Percentiles rank a stretch among this genome's conserved stretches.
Evolutionary conservation across 2,797 vertebrate species (phyloP).

Genomic region (Odontamblyopus rebecca): DNA sequence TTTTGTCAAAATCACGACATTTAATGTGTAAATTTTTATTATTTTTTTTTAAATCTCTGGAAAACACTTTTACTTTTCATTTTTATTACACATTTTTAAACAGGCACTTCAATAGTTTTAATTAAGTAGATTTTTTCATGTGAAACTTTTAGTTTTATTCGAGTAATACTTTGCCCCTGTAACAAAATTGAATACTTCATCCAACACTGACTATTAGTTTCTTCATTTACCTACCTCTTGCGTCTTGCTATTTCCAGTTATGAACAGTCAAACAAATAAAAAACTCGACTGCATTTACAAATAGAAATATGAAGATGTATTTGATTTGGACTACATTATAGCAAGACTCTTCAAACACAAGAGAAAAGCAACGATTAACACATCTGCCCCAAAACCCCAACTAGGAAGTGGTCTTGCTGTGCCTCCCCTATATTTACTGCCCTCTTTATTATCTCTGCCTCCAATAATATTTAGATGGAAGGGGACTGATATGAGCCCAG

Average conservation of each 20-base stretch:
- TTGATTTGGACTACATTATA: background rate
- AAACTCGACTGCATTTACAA: background rate
- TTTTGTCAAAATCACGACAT: too few species aligned
- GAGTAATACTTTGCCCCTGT: too few species aligned
- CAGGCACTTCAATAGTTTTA: too few species aligned
- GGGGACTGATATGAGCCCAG: conserved; percentile 63
- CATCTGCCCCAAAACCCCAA: conserved; percentile 27
- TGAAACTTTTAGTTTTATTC: too few species aligned
- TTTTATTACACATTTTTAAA: too few species aligned
- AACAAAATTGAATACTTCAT: too few species aligned
- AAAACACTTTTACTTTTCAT: too few species aligned
- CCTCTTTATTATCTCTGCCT: conserved; percentile 74
- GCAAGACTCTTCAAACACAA: background rate
- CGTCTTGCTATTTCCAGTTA: background rate
- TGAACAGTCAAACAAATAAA: background rate
- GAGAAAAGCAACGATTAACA: conserved; percentile 26
- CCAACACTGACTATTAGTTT: background rate
- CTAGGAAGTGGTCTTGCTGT: conserved; percentile 37
- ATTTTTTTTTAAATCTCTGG: too few species aligned
- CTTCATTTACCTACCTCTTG: background rate
- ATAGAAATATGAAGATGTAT: background rate
- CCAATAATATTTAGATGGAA: conserved; percentile 77
- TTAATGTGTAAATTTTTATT: too few species aligned
- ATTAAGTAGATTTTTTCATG: too few species aligned
- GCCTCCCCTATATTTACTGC: conserved; percentile 66